Conservation (phyloP, 1,140 invertebrate species). For the Drosophila kikkawai region DNA sequence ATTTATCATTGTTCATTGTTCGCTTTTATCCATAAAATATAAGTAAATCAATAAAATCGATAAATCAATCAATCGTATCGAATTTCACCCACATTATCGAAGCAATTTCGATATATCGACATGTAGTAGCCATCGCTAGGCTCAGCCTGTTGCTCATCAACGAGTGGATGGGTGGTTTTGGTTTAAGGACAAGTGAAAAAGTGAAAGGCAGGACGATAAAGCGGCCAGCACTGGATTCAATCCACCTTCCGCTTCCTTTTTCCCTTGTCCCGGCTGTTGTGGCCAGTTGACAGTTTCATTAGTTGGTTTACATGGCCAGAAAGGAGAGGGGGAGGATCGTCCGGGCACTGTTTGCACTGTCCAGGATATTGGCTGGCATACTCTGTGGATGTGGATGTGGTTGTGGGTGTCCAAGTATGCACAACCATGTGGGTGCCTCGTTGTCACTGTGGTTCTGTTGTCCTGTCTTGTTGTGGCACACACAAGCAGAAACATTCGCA, state of each 20-base stretch:
- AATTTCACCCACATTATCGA: neutral
- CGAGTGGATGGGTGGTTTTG: neutral
- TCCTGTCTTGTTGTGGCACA: slow-evolving; percentile 63
- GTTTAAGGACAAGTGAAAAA: slow-evolving; percentile 17
- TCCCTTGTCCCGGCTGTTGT: slow-evolving; percentile 47
- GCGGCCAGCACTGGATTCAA: slow-evolving; percentile 25
- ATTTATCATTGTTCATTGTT: neutral
- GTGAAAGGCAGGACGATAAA: slow-evolving; percentile 36
- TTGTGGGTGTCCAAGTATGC: slow-evolving; percentile 10
- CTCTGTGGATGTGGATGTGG: slow-evolving; percentile 14
- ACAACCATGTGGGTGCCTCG: slow-evolving; percentile 27
- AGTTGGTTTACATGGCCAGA: slow-evolving; percentile 75
- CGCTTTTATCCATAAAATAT: too few species aligned
- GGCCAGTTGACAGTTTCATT: slow-evolving; percentile 82
- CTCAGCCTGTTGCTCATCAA: slow-evolving; percentile 48
- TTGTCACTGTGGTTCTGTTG: slow-evolving; percentile 26
- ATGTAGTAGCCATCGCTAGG: slow-evolving; percentile 7
- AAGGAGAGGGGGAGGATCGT: neutral
- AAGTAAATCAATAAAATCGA: neutral
- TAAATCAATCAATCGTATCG: neutral
- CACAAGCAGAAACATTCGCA: slow-evolving; percentile 3
- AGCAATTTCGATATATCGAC: neutral
- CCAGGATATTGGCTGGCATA: slow-evolving; percentile 73
- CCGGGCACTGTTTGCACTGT: slow-evolving; percentile 71
- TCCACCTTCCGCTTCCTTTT: slow-evolving; percentile 17